phyloP scores from a whole-genome alignment of 2,113 vertebrate species.

The Chamaea fasciata region DNA sequence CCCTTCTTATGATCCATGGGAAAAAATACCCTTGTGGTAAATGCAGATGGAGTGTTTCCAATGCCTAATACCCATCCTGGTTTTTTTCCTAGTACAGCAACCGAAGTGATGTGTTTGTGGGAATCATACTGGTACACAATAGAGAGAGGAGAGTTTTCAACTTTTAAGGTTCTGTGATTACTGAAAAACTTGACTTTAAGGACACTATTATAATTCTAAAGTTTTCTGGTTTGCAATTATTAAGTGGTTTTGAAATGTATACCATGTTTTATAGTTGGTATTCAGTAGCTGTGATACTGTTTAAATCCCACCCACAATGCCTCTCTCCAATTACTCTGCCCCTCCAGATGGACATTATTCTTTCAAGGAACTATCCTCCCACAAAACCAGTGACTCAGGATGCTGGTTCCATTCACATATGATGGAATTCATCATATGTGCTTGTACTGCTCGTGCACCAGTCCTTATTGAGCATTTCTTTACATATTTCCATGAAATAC shows the following conservation, averaged over 20 bases:
- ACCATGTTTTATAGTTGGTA: not conserved
- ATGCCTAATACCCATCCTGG: constrained; percentile 40
- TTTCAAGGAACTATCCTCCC: constrained; percentile 15
- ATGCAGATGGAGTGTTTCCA: constrained; percentile 37
- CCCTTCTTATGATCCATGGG: constrained; percentile 35
- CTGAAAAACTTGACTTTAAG: not conserved
- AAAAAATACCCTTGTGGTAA: constrained; percentile 43
- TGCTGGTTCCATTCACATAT: too few species aligned
- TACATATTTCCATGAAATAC: not conserved
- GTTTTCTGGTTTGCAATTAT: not conserved
- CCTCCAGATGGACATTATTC: not conserved
- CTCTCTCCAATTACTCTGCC: not conserved
- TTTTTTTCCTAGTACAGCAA: constrained; percentile 18
- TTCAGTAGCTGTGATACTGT: not conserved
- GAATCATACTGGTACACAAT: not conserved
- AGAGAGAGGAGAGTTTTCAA: not conserved
- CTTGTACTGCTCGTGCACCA: not conserved
- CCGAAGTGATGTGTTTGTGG: not conserved
- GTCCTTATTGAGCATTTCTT: not conserved
- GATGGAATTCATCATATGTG: not conserved
- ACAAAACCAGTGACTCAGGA: not conserved
- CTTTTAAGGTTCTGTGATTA: not conserved
- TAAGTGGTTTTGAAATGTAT: not conserved
- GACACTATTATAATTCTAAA: not conserved
- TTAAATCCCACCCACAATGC: not conserved